Evolutionary conservation across 2,113 vertebrate genomes (phyloP), one percentile per base, ranked within the genome.

Genomic region (Limanda limanda): DNA sequence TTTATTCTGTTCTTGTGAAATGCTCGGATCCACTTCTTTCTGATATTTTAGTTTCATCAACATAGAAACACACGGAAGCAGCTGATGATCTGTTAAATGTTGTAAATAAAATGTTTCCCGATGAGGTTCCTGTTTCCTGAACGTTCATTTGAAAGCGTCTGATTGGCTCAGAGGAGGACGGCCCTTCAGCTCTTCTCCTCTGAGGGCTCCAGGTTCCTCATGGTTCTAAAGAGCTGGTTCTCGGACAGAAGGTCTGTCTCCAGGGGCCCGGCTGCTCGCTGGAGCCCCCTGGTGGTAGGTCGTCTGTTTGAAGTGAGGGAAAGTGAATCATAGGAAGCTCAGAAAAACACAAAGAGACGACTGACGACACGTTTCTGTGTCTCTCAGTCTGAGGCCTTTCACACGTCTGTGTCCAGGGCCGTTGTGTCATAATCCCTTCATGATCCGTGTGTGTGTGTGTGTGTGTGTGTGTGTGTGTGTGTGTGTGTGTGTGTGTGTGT

Each of bases 401-500:
- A 40, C 59, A 40, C 5, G 58, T 40, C 59, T 37, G 5, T 40
- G 37, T 27, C 63, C 21, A 51, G 23, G 21, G 63, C 64, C 5
- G 56, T 45, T 37, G 37, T 47, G 61, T 17, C 35, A 37, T 37
- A 10, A 37, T 37, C 8, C 9, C 8, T 37, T 9, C 35, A 37
- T 37, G 35, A 37, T 37, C 8, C 12, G 56, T 42, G 60, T 45
- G 35, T 47, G 61, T 17, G 71, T 59, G 54, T 45, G 68, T 67
- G 83, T 63, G 66, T 52, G 20, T 18, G 47, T 18, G 40, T 5
- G 47, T 74, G 56, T 81, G 67, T 62, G 42, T 57, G 68, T 24
- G 63, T 72, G 66, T 18, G 31, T 42, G 56, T 45, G 25, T 47
- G 61, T 17, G 71, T 59, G 54, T 45, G 68, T 67, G 83, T 64